These are phyloP conservation scores for Paraescarpia echinospica DNA, from an alignment of 1,140 invertebrate species.

Conservation along the genomic window DNA sequence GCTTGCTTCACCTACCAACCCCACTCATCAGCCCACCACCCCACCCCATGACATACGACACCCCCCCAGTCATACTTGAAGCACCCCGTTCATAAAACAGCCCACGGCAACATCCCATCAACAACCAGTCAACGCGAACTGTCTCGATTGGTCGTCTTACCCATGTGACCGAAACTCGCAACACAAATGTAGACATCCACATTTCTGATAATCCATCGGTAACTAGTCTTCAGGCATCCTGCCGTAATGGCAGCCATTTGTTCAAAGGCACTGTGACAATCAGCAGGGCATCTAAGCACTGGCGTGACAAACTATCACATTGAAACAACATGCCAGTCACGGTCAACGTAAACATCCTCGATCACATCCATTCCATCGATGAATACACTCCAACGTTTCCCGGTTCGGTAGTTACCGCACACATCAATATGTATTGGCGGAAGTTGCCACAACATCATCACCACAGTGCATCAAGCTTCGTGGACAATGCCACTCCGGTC, in stretches of 20 bases:
- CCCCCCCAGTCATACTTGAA: neutral
- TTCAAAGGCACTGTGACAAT: neutral
- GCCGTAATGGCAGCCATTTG: neutral
- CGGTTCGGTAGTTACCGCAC: neutral
- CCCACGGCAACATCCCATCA: neutral
- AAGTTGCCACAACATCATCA: neutral
- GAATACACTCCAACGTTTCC: neutral
- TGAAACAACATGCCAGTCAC: neutral
- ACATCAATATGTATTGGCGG: neutral
- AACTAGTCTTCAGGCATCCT: neutral
- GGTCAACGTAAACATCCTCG: neutral
- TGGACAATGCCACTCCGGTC: neutral
- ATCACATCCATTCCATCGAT: neutral
- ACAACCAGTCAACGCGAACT: neutral
- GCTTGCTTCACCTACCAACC: neutral
- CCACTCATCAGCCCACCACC: neutral
- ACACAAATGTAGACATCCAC: neutral
- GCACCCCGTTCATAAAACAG: neutral
- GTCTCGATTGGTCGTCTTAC: neutral
- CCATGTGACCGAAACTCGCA: constrained; percentile 3
- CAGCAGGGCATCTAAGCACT: neutral
- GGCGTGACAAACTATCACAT: neutral
- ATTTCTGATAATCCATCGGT: neutral
- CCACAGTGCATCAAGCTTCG: neutral
- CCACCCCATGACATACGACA: neutral